Conservation (phyloP, 2,888 invertebrate genomes). For the Coenonympha arcania region DNA sequence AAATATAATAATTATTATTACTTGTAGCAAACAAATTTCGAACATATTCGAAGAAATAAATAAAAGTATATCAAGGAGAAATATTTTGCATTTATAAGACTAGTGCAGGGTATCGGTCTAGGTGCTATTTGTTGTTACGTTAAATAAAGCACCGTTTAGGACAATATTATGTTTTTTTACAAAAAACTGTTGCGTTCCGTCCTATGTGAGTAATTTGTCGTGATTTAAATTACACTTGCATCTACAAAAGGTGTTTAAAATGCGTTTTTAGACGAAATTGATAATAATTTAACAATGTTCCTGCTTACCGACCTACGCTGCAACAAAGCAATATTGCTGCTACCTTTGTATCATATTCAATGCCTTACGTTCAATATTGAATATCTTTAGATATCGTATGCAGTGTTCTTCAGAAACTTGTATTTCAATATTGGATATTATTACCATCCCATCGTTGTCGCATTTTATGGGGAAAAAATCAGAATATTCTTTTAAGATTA, state of each 20-base stretch:
- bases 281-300: neutral
- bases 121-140: conserved; percentile 56
- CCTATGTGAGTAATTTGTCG: conserved; percentile 1
- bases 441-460: too few relatives aligned
- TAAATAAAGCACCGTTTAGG: conserved; percentile 3
- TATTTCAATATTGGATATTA: neutral
- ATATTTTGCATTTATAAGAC: neutral
- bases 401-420: neutral
- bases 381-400: neutral
- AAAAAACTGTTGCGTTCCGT: conserved; percentile 1
- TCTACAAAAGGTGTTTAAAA: neutral
- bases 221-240: neutral
- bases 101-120: conserved; percentile 39
- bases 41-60: neutral
- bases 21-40: too few relatives aligned
- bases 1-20: too few relatives aligned
- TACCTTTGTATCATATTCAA: neutral
- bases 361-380: conserved; percentile 1
- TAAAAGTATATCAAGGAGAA: neutral
- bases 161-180: conserved; percentile 5
- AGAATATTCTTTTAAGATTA: too few relatives aligned
- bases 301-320: neutral
- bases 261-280: too few relatives aligned
- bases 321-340: neutral
- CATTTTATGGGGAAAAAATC: too few relatives aligned